phyloP scores from a whole-genome alignment of 2,113 vertebrate genomes.

The Onychorhynchus coronatus region DNA sequence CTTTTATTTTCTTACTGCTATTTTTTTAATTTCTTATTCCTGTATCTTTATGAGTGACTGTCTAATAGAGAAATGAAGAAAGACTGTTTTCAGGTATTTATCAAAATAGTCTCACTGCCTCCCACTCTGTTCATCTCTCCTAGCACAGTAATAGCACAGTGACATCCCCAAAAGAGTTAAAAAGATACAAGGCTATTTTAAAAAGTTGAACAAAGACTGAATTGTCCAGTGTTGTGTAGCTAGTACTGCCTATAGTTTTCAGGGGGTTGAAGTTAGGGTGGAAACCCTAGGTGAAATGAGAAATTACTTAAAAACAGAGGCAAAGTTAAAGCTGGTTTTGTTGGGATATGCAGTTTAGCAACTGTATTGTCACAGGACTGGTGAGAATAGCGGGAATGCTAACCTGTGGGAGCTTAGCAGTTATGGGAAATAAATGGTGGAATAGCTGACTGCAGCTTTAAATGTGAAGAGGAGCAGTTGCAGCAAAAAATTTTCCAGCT shows the following conservation, averaged over 20 bases:
- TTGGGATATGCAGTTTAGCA: neutral
- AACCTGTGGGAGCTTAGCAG: rapidly evolving
- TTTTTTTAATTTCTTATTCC: neutral
- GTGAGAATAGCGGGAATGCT: neutral
- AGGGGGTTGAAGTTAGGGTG: neutral
- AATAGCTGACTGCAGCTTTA: neutral
- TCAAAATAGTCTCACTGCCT: neutral
- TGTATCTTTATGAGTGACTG: neutral
- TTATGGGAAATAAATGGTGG: neutral
- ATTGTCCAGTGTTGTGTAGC: neutral
- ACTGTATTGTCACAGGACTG: neutral
- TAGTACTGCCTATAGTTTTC: neutral
- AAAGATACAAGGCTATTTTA: neutral
- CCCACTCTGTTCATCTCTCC: neutral
- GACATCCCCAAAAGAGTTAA: neutral
- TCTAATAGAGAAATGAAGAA: neutral
- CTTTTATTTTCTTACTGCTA: neutral
- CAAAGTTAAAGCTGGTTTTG: neutral
- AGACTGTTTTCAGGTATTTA: neutral
- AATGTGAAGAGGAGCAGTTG: neutral
- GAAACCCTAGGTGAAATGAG: neutral
- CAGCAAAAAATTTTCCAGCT: neutral
- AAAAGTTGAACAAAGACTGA: neutral
- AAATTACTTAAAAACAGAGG: neutral
- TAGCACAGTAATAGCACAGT: neutral